These are phyloP conservation scores for Pinna nobilis DNA, from an alignment of 1,140 invertebrate genomes.

Conservation along the genomic window DNA sequence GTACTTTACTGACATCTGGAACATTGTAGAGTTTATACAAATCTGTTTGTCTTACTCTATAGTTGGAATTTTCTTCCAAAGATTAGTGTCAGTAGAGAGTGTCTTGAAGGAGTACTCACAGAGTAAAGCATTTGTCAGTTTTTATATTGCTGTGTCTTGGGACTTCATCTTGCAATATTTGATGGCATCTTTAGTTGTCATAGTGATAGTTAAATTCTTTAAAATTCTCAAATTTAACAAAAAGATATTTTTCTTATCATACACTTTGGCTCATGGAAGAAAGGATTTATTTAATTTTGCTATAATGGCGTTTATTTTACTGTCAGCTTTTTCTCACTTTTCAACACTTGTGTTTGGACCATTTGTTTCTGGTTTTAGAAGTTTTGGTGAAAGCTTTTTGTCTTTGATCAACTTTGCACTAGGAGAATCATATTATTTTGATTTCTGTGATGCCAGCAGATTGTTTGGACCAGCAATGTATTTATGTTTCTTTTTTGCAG, in stretches of 20 bases:
- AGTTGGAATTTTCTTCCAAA: conserved; percentile 51
- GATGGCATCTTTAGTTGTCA: conserved; percentile 43
- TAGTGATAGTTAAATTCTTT: conserved; percentile 54
- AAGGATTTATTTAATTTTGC: conserved; percentile 31
- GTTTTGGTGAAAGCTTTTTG: conserved; percentile 23
- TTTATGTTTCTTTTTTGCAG: conserved; percentile 44
- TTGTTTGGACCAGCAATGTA: conserved; percentile 51
- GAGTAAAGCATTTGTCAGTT: conserved; percentile 46
- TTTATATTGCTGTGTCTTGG: conserved; percentile 52
- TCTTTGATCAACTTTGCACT: conserved; percentile 50
- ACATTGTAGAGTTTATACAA: conserved; percentile 45
- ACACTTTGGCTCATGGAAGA: conserved; percentile 34
- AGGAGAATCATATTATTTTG: conserved; percentile 47
- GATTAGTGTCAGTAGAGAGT: conserved; percentile 38
- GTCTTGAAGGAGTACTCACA: conserved; percentile 42
- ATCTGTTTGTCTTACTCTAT: conserved; percentile 45
- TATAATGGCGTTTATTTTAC: conserved; percentile 29
- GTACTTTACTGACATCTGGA: conserved; percentile 48
- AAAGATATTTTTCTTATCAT: conserved; percentile 39
- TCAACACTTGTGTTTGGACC: conserved; percentile 44
- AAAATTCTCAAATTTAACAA: conserved; percentile 55
- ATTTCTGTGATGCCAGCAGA: conserved; percentile 25
- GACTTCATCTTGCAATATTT: conserved; percentile 46
- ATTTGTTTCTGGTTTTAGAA: conserved; percentile 31
- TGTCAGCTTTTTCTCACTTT: conserved; percentile 45